Evolutionary conservation across 1,140 invertebrate species (phyloP).

Genomic region (Plutomurus gul): DNA sequence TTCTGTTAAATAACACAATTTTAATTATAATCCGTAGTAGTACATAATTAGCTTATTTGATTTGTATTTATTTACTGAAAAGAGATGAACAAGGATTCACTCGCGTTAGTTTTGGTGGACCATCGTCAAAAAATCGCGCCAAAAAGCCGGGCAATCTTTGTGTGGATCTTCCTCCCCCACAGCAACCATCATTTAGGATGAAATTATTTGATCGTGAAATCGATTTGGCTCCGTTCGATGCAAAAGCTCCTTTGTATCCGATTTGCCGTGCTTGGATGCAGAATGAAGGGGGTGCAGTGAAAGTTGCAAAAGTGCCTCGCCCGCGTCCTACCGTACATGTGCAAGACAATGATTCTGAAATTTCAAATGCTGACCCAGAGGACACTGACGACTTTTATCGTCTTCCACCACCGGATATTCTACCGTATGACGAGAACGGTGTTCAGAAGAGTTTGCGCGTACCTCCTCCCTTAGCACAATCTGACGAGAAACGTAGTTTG

Average conservation of each 20-base stretch:
- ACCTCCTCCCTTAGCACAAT: conserved; percentile 55
- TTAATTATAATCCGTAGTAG: no score
- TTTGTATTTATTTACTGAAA: no score
- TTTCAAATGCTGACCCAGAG: conserved; percentile 51
- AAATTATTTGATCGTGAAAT: conserved; percentile 93
- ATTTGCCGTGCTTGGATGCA: conserved; percentile 94
- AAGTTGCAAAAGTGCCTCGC: no score
- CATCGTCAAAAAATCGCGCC: no score
- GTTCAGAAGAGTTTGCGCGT: conserved; percentile 54
- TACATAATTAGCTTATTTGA: no score
- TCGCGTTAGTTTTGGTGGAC: no score
- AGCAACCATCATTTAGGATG: conserved; percentile 76
- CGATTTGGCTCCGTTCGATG: conserved; percentile 87
- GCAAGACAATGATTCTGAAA: conserved; percentile 51
- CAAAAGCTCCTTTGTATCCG: conserved; percentile 86
- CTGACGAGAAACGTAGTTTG: conserved; percentile 52
- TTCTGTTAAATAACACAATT: no score
- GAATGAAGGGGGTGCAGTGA: no score
- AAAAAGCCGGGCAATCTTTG: no score
- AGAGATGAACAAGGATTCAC: no score
- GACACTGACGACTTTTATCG: conserved; percentile 55
- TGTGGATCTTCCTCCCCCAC: no score
- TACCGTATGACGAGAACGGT: conserved; percentile 53
- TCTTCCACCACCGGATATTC: conserved; percentile 56
- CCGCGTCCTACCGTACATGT: no score